phyloP scores from a whole-genome alignment of 1,140 invertebrate species.

The Drosophila kurseongensis region DNA sequence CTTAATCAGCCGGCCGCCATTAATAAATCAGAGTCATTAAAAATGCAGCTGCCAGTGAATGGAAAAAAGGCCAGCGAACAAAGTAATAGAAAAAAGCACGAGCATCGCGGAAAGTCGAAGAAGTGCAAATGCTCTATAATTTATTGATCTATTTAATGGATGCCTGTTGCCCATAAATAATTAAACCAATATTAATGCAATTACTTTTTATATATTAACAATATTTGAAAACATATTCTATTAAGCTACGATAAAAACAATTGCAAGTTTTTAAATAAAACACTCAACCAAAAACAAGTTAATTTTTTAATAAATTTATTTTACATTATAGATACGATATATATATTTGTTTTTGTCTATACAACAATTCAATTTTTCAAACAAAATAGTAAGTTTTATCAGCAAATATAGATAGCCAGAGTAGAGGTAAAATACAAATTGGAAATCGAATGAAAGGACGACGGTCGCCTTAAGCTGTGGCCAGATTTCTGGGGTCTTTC shows the following conservation, averaged over 20 bases:
- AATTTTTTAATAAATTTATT: no score
- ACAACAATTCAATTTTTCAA: no score
- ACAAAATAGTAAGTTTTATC: neutral
- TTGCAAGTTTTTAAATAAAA: no score
- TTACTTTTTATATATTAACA: no score
- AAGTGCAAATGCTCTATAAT: slow-evolving; percentile 11
- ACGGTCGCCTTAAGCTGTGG: slow-evolving; percentile 41
- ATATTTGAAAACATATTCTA: no score
- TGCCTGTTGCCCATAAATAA: no score
- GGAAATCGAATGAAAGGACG: slow-evolving; percentile 73
- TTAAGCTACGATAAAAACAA: no score
- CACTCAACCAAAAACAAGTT: no score
- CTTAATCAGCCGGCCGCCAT: slow-evolving; percentile 83
- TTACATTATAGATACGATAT: no score
- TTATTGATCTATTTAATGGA: no score
- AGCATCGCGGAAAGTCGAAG: neutral
- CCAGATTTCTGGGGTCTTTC: slow-evolving; percentile 13
- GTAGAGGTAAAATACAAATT: slow-evolving; percentile 53
- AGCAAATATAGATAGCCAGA: neutral
- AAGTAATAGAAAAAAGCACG: slow-evolving; percentile 44
- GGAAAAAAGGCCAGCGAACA: slow-evolving; percentile 43
- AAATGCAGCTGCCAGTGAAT: slow-evolving; percentile 78
- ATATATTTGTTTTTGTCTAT: neutral
- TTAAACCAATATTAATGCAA: no score
- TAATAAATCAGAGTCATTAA: slow-evolving; percentile 85